Evolutionary conservation across 2,888 invertebrate species (phyloP).

Genomic region (Mythimna pallens): DNA sequence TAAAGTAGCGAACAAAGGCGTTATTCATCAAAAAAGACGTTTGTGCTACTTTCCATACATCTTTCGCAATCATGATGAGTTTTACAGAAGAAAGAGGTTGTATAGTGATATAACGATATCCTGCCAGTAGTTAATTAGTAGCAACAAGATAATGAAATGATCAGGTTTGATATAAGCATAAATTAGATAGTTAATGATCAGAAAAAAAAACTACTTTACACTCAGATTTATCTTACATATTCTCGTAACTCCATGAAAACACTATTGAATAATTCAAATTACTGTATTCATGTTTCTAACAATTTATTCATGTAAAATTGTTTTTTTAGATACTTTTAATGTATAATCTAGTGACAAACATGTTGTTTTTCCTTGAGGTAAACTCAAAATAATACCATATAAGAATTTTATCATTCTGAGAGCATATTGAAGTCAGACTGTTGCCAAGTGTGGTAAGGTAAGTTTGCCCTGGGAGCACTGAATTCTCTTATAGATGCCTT

Average conservation of each 20-base stretch:
- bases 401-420: not conserved
- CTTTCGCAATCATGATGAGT: constrained; percentile 69
- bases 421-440: too few species aligned
- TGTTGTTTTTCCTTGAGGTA: constrained; percentile 20
- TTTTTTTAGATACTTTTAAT: not conserved
- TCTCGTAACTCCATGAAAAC: not conserved
- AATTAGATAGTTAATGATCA: constrained; percentile 8
- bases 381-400: not conserved
- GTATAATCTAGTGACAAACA: not conserved
- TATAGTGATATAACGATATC: constrained; percentile 65
- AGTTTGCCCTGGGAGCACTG: too few species aligned
- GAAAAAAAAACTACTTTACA: constrained; percentile 2
- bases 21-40: constrained; percentile 9
- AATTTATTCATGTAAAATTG: constrained; percentile 21
- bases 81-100: constrained; percentile 53
- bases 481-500: too few species aligned
- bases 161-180: constrained; percentile 31
- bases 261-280: constrained; percentile 27
- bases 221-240: not conserved
- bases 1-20: constrained; percentile 21
- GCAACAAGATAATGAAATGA: constrained; percentile 30
- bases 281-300: constrained; percentile 17
- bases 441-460: too few species aligned
- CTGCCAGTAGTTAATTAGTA: constrained; percentile 27
- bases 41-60: constrained; percentile 72